Evolutionary conservation across 2,888 invertebrate genomes (phyloP), one percentile per base, ranked within the genome.

Genomic region (Dasypolia templi): DNA sequence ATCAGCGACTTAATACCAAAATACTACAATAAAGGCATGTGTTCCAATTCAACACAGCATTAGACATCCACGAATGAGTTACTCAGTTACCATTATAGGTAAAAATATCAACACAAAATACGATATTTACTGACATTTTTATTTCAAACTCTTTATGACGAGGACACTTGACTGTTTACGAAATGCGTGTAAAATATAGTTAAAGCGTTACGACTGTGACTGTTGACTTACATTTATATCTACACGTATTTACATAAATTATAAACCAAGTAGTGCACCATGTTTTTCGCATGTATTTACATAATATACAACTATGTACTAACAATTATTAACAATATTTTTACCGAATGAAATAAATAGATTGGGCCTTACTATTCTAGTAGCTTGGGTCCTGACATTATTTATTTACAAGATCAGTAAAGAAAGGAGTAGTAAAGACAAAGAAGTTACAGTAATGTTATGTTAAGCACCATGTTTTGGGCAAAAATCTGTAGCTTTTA

Each of bases 321-420:
- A 95, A 94, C 93, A 93, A 92, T 87, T 94, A 94, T 94, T 93
- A 95, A 95, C 95, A 95, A 92, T 91, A 90, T 91, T 88, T 88
- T 89, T 83, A 88, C 84, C 85, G 88, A 87, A 86, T 86, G 78
- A 88, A 90, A 88, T 88, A 87, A 89, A 90, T 88, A 89, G 83
- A 89, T 93, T 94, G 92, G 92, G 93, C 92, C 92, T 91, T 92
- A 72, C 67, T 73, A 72, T 76, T 81, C 59, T 77, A 71, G 72
- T 84, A 87, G 84, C 77, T 77, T 62, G 72, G 80, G 75, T 75
- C 75, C 77, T 84, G 84, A 86, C 82, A 75, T 81, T 81, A 78
- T 53, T 64, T 82, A 86, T 81, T 76, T 86, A 86, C 89, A 89
- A 65, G 79, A 73, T 73, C 66, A 42, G 32, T 74, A 61, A 72